Base-by-base conservation (phyloP, 1,140 invertebrate genomes). In the Rhagoletis pomonella region DNA sequence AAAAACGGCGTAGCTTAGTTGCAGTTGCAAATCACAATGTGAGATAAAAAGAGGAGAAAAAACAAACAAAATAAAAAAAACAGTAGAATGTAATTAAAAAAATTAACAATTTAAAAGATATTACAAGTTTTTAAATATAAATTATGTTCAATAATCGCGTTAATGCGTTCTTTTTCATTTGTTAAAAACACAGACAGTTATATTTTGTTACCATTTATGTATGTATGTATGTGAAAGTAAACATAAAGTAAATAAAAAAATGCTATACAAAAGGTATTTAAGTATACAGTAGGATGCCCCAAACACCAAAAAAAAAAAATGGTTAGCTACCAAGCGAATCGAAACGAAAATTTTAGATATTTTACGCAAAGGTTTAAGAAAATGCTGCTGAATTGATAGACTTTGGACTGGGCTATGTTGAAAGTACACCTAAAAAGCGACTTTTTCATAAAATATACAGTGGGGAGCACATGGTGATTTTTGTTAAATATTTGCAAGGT, bases 111-210 rank as follows among this genome's bases (percentile, higher is more conserved):
- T 44, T 10, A 73, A 73, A 73, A 3, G 67, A 44, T 73, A 73
- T 73, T 73, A 73, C 17, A 73, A 62, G 42, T 47, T 73, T 73
- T 73, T 73, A 17, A 47, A 47, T 73, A 73, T 73, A 42, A 44
- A 44, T 73, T 73, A 73, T 44, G 67, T 73, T 69, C 44, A 73
- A 44, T 73, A 69, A 69, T 3, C 65, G 12, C 7, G 39, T 29
- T 14, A 14, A 69, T 3, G 19, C 5, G 50, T 55, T 55, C 64
- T 39, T 65, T 19, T 67, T 12, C 7, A 3, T 67, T 73, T 73
- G 42, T 14, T 12, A n/a, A 6, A 12, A 47, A 47, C 44, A 42
- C 67, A 47, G n/a, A 69, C 12, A 55, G 1, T 55, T 55, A 7
- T 7, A 55, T 55, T 55, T 5, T 55, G 50, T 7, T 55, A 10